Evolutionary conservation across 92 coral and sea anemone species (phyloP), one percentile per base, ranked within the genome.

Genomic region (Parazoanthus swiftii): DNA sequence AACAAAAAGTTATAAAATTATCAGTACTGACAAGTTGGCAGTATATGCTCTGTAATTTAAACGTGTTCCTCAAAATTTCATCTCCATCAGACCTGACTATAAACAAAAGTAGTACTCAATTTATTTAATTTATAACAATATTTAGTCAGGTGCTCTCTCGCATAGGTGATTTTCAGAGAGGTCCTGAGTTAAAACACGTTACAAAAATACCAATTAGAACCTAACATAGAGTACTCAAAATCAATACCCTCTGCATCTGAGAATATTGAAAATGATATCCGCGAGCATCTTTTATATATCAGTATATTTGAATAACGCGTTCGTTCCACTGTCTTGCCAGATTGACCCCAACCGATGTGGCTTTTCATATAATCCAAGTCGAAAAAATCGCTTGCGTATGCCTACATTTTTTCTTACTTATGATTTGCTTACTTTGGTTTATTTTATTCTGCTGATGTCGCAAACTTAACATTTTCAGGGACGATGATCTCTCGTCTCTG

Each of bases 401-500:
- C 75, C 3, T 71, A 71, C 23, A 26, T 33, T 71, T n/a, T 33
- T 33, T 11, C 23, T 25, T 73, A 1, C 8, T 73, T 29, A 36
- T 48, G 51, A 48, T 6, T 5, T 74, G 48, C 48, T 74, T 74
- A 20, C 23, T 15, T 35, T 74, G 79, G 5, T 6, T 76, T 38
- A 11, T 1, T 76, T 42, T 39, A 23, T 39, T 76, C n/a, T 76
- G 48, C 33, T 39, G 35, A 76, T 76, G 5, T 76, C 29, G 25
- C 80, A 39, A 42, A 37, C 13, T 8, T 14, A 8, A 14, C 37
- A 11, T 79, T 54, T 39, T 46, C 54, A 84, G 87, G 79, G 87
- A 71, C 67, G 92, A 89, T 23, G 91, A 90, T 42, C 66, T 92
- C 26, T 73, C 88, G 44, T 88, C 90, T 36, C 89, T 94, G 8